A percentile compares a stretch with the other conserved stretches of the same genome.
phyloP scores from a whole-genome alignment of 1,140 invertebrate genomes.

The Drosophila kurseongensis region DNA sequence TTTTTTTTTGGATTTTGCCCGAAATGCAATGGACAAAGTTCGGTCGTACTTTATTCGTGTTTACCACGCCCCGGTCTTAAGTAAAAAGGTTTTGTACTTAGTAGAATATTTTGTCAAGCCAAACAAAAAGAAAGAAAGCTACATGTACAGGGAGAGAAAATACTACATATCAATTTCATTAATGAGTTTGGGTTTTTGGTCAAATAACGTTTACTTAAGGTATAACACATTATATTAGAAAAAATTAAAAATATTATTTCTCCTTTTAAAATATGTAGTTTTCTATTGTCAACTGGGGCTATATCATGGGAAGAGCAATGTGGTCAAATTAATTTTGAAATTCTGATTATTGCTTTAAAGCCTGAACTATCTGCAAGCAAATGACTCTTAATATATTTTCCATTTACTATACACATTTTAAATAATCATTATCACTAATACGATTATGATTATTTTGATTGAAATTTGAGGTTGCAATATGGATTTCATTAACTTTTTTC shows the following conservation, averaged over 20 bases:
- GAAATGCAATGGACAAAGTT: constrained; percentile 43
- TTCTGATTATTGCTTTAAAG: too few species aligned
- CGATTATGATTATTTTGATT: too few species aligned
- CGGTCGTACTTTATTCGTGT: constrained; percentile 42
- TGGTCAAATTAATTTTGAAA: too few species aligned
- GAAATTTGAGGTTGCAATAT: background rate
- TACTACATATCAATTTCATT: background rate
- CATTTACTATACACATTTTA: too few species aligned
- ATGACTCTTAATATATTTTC: too few species aligned
- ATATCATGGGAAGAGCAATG: too few species aligned
- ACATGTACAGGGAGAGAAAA: constrained; percentile 1
- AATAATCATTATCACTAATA: too few species aligned
- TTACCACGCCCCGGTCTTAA: constrained; percentile 42
- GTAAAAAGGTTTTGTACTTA: constrained; percentile 50
- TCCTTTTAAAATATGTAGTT: too few species aligned
- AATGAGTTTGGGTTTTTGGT: background rate
- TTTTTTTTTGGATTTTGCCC: constrained; percentile 26
- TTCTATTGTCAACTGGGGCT: too few species aligned
- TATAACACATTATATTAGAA: too few species aligned
- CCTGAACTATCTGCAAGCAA: too few species aligned
- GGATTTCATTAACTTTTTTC: constrained; percentile 14
- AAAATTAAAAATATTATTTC: too few species aligned
- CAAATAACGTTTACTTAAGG: background rate
- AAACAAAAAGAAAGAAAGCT: constrained; percentile 37
- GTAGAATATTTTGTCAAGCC: constrained; percentile 39